These are phyloP conservation scores for Thamnophis elegans DNA, from an alignment of 2,797 vertebrate genomes.

Conservation along the genomic window DNA sequence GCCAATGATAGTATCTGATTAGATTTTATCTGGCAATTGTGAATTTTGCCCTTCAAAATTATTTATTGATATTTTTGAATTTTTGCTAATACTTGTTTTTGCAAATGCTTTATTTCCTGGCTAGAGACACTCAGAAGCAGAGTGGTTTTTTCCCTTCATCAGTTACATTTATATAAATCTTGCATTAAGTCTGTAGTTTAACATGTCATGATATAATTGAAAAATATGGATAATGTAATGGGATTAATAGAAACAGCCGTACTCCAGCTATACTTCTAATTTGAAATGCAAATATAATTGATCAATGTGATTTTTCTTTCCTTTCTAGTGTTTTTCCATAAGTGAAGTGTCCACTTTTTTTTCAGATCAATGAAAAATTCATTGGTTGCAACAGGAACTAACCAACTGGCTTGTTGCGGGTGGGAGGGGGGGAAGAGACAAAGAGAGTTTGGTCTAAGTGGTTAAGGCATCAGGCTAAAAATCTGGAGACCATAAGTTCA, in stretches of 20 bases:
- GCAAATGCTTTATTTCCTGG: not conserved
- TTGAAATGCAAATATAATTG: not conserved
- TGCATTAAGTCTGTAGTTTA: not conserved
- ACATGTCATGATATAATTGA: not conserved
- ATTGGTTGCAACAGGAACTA: not conserved
- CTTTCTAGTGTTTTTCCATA: not conserved
- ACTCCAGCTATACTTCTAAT: not conserved
- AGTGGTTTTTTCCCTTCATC: not conserved
- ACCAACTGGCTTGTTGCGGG: not conserved
- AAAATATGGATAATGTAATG: not conserved
- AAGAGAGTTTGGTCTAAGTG: not conserved
- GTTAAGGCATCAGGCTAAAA: not conserved
- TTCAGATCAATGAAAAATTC: not conserved
- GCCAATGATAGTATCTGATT: not conserved
- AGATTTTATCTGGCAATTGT: not conserved
- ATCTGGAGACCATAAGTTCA: not conserved
- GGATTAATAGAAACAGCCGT: not conserved
- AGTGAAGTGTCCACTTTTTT: not conserved
- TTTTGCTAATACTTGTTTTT: not conserved
- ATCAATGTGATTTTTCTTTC: not conserved
- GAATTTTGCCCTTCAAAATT: not conserved
- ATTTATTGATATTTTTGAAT: not conserved
- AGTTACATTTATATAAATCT: not conserved
- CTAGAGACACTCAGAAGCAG: not conserved
- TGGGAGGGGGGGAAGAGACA: rapidly evolving